Conservation (phyloP, 2,888 invertebrate species). For the Sphecodes monilicornis region DNA sequence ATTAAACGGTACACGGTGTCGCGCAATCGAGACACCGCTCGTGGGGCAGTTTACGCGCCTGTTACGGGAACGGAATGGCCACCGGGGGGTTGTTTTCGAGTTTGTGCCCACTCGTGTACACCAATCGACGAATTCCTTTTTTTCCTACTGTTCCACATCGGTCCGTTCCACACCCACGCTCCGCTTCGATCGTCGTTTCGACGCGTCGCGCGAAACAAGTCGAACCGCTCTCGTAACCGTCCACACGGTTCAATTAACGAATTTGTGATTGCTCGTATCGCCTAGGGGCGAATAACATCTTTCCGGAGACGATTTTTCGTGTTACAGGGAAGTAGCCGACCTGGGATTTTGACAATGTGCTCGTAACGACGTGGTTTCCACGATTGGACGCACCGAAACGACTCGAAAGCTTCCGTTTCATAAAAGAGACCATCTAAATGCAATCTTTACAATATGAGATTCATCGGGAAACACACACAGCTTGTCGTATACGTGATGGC, state of each 20-base stretch:
- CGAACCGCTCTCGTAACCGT: constrained; percentile 6
- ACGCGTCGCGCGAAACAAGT: constrained; percentile 16
- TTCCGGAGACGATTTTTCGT: background rate
- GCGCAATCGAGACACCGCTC: constrained; percentile 34
- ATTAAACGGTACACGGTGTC: constrained; percentile 46
- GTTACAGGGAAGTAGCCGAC: background rate
- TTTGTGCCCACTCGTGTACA: constrained; percentile 21
- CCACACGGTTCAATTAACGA: constrained; percentile 39
- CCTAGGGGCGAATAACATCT: background rate
- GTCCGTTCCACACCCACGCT: background rate
- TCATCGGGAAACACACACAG: background rate
- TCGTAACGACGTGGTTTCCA: background rate
- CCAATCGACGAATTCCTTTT: background rate
- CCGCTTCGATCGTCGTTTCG: background rate
- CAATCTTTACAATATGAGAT: background rate
- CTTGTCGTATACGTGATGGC: background rate
- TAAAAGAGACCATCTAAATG: background rate
- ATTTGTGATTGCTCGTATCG: constrained; percentile 32
- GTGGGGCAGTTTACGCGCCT: constrained; percentile 28
- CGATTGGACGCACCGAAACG: background rate
- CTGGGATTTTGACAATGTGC: background rate
- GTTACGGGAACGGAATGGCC: constrained; percentile 34
- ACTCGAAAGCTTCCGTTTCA: background rate
- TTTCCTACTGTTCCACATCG: background rate
- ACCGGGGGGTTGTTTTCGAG: constrained; percentile 42